These are phyloP conservation scores for Onychorhynchus coronatus DNA, from an alignment of 2,113 vertebrate species.

Conservation along the genomic window DNA sequence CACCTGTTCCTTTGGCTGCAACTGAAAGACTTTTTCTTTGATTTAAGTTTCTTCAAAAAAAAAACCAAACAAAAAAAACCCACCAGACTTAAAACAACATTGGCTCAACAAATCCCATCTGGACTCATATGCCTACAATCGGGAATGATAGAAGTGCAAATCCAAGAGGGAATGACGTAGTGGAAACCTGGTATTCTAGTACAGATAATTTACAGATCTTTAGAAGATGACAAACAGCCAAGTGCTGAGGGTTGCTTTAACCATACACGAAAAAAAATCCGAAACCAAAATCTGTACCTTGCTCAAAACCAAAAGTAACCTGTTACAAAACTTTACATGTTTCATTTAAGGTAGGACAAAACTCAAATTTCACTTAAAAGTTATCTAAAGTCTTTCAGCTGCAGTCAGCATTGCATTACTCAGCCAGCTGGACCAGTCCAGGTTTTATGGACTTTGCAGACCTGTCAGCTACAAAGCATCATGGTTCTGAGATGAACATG, in stretches of 20 bases:
- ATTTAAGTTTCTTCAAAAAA: not conserved
- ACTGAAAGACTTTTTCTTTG: not conserved
- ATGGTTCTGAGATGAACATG: not conserved
- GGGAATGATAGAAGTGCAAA: not conserved
- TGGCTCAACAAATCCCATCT: conserved; percentile 42
- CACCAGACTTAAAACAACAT: not conserved
- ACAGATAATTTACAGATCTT: not conserved
- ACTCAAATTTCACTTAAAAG: not conserved
- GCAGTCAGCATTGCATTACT: not conserved
- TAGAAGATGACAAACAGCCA: not conserved
- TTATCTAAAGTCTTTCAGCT: not conserved
- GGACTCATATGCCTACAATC: not conserved
- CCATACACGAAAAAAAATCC: not conserved
- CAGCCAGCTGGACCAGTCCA: not conserved
- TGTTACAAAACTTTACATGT: not conserved
- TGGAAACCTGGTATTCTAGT: not conserved
- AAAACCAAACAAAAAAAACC: not conserved
- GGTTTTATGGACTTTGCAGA: not conserved
- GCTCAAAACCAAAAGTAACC: not conserved
- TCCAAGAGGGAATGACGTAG: not conserved
- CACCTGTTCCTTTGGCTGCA: conserved; percentile 3
- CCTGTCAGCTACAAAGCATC: not conserved
- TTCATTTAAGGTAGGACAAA: not conserved
- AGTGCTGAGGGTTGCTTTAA: not conserved
- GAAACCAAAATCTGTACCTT: not conserved